Evolutionary conservation across 2,113 vertebrate genomes (phyloP).

Genomic region (Sminthopsis crassicaudata): DNA sequence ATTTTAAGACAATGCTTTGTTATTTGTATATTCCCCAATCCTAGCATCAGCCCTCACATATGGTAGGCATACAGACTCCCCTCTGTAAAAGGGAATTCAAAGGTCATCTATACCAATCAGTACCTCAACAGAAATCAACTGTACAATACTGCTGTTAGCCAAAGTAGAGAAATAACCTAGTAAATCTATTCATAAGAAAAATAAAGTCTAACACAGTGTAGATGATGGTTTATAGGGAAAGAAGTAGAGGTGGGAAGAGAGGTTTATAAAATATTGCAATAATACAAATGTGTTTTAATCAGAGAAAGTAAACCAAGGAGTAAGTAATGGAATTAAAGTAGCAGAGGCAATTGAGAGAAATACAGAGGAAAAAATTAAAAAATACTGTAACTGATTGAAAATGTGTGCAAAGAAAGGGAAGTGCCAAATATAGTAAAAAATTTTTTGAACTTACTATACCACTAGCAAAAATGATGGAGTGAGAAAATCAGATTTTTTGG

Average conservation of each 20-base stretch:
- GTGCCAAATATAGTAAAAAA: not conserved
- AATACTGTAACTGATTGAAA: not conserved
- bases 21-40: too few species aligned
- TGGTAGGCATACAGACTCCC: too few species aligned
- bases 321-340: not conserved
- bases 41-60: too few species aligned
- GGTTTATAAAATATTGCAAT: not conserved
- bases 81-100: not conserved
- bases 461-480: not conserved
- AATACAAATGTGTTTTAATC: not conserved
- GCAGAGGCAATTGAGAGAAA: accelerated
- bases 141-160: not conserved
- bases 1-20: too few species aligned
- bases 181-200: not conserved
- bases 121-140: not conserved
- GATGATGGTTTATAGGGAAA: not conserved
- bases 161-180: not conserved
- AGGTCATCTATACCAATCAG: not conserved
- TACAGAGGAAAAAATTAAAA: not conserved
- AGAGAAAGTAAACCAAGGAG: not conserved
- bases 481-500: not conserved
- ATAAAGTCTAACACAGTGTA: not conserved
- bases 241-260: not conserved
- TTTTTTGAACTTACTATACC: not conserved
- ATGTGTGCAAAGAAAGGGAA: not conserved